Base-by-base conservation (phyloP, 1,140 invertebrate genomes). In the Aphaenogaster rudis region DNA sequence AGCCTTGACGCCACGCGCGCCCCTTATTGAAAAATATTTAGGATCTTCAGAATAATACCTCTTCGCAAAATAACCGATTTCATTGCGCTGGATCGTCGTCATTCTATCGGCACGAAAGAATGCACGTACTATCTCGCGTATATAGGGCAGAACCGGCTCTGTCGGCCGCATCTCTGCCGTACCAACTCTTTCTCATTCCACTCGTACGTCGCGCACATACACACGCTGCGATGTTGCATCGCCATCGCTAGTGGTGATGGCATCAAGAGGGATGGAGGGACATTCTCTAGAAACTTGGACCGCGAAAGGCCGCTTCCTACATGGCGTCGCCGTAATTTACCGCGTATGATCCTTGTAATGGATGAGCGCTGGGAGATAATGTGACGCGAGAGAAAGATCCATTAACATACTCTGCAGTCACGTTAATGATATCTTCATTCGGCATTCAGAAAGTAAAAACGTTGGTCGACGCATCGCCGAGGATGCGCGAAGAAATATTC, bases 91-190 rank as follows among this genome's bases (percentile, higher is more conserved):
- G 13, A 54, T 69, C 63, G n/a, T 52, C 74, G n/a, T 77, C 76
- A 15, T 50, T 36, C n/a, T n/a, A 67, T 21, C 61, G 86, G 61
- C 28, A 28, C 71, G 85, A 81, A 78, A 89, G 57, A 82, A 72
- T 66, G 48, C 57, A 50, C 33, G 28, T 39, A 69, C 72, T 87
- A 90, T 90, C 69, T 88, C 15, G 76, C 80, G 74, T 91, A 91
- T 93, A 74, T 93, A 90, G 90, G 90, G 91, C 92, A 93, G 88
- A 92, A 80, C 79, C 57, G 48, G 79, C 86, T 88, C 88, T 91
- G 84, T 92, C 91, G 69, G 54, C 59, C 45, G 42, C 21, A 52
- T 89, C 63, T 89, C 52, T 50, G 74, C 21, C n/a, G 57, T 74
- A 33, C 15, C 88, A 36, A 86, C 42, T 57, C 28, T 28, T 64